These are phyloP conservation scores for Nemotelus nigrinus DNA, from an alignment of 2,888 invertebrate genomes.

Conservation along the genomic window DNA sequence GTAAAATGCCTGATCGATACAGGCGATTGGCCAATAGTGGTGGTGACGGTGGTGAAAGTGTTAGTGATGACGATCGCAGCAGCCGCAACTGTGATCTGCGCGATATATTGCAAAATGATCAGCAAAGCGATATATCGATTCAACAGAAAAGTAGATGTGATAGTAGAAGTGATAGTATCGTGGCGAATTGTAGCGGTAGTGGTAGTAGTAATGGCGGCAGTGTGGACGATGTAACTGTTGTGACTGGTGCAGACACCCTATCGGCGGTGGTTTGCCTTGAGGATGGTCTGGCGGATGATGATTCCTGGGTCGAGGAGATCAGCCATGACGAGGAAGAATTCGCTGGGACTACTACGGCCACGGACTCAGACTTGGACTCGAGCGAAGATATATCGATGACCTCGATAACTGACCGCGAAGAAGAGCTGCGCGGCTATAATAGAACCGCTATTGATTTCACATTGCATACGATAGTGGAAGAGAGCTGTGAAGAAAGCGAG, in stretches of 20 bases:
- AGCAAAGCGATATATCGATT: background rate
- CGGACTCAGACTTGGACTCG: constrained; percentile 73
- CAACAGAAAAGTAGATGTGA: constrained; percentile 19
- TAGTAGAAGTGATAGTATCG: constrained; percentile 43
- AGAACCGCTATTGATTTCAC: constrained; percentile 87
- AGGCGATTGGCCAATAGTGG: background rate
- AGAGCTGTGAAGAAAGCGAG: constrained; percentile 94
- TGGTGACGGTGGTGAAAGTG: constrained; percentile 38
- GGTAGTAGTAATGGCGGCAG: constrained; percentile 53
- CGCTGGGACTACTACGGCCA: constrained; percentile 72
- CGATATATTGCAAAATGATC: constrained; percentile 21
- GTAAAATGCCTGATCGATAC: constrained; percentile 25
- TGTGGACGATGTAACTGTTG: constrained; percentile 72
- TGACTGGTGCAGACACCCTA: constrained; percentile 76
- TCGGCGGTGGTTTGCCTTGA: constrained; percentile 75
- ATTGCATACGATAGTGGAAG: constrained; percentile 91
- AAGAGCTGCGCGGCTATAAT: constrained; percentile 84
- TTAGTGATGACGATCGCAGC: constrained; percentile 42
- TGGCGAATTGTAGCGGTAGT: constrained; percentile 42
- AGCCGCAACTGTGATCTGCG: constrained; percentile 4
- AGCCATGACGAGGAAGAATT: constrained; percentile 80
- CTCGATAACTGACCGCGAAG: constrained; percentile 77
- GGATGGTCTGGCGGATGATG: constrained; percentile 89
- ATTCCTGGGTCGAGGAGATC: constrained; percentile 91
- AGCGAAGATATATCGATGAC: constrained; percentile 72